Evolutionary conservation across 64 coral and sea anemone species (phyloP).

Genomic region (Orbicella faveolata): DNA sequence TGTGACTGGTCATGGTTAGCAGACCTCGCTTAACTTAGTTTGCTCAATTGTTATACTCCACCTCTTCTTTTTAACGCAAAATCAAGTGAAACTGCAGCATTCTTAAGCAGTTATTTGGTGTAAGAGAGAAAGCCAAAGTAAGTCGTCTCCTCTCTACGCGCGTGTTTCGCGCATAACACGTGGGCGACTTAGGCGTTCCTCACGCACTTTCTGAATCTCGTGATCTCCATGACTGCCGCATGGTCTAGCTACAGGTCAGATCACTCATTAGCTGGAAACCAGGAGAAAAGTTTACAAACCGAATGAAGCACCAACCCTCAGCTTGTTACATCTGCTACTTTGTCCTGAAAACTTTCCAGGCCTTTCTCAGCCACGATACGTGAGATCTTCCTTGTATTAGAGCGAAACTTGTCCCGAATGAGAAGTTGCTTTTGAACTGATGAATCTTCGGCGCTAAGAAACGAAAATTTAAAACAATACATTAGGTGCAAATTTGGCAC

Average conservation of each 20-base stretch:
- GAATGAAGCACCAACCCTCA: conserved; percentile 6
- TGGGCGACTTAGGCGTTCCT: too few species aligned
- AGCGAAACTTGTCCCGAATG: conserved; percentile 70
- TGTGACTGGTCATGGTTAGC: too few species aligned
- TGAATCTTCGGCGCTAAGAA: conserved; percentile 76
- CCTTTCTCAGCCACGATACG: conserved; percentile 54
- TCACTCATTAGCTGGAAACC: background rate
- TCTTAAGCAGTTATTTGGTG: too few species aligned
- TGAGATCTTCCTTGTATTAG: conserved; percentile 54
- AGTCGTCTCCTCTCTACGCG: background rate
- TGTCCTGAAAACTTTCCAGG: conserved; percentile 1
- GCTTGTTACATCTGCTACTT: background rate
- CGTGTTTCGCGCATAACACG: background rate
- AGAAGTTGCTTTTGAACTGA: conserved; percentile 52
- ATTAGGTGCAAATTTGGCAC: too few species aligned
- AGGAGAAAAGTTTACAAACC: background rate
- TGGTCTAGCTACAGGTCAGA: background rate
- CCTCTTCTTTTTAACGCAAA: too few species aligned
- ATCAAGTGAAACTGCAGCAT: too few species aligned
- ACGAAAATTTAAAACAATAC: background rate
- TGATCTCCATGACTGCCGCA: background rate
- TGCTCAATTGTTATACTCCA: too few species aligned
- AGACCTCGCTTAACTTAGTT: too few species aligned
- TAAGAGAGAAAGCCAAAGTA: too few species aligned
- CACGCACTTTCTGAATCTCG: background rate